Percentiles rank a stretch among this genome's conserved stretches.
Conservation (phyloP, 2,888 invertebrate genomes). For the Campoplex nolae region DNA sequence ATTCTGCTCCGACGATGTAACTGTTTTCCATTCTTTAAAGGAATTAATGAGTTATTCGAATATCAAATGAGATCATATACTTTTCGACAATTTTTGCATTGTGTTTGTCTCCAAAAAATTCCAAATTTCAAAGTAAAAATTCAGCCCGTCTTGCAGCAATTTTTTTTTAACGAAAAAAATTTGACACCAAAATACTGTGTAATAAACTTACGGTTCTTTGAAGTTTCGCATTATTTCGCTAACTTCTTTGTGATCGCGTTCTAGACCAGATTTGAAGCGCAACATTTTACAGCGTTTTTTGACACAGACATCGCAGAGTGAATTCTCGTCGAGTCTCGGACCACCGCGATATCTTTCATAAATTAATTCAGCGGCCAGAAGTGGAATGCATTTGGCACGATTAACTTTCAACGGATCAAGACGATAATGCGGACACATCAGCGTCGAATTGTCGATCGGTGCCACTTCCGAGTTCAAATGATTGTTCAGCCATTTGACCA, state of each 20-base stretch:
- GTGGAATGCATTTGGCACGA: slow-evolving; percentile 84
- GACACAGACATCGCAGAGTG: slow-evolving; percentile 85
- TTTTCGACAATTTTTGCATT: no score
- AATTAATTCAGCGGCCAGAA: slow-evolving; percentile 82
- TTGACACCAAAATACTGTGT: no score
- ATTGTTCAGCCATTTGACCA: slow-evolving; percentile 85
- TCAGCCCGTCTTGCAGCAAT: no score
- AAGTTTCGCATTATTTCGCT: slow-evolving; percentile 82
- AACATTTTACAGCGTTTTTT: slow-evolving; percentile 84
- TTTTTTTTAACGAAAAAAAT: no score
- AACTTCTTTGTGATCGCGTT: slow-evolving; percentile 85
- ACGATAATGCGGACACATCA: slow-evolving; percentile 85
- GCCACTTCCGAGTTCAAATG: slow-evolving; percentile 78
- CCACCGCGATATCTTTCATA: slow-evolving; percentile 85
- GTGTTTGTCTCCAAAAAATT: no score
- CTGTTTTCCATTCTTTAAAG: slow-evolving; percentile 76
- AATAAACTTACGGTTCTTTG: slow-evolving; percentile 80
- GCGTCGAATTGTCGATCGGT: slow-evolving; percentile 84
- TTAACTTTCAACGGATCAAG: slow-evolving; percentile 84
- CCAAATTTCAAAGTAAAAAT: no score
- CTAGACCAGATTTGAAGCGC: slow-evolving; percentile 84
- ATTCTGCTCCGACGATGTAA: slow-evolving; percentile 86
- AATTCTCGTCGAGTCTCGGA: slow-evolving; percentile 83
- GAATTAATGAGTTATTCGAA: neutral
- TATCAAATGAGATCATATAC: no score